These are phyloP conservation scores for Mycteria americana DNA, from an alignment of 2,797 vertebrate genomes.

Conservation along the genomic window DNA sequence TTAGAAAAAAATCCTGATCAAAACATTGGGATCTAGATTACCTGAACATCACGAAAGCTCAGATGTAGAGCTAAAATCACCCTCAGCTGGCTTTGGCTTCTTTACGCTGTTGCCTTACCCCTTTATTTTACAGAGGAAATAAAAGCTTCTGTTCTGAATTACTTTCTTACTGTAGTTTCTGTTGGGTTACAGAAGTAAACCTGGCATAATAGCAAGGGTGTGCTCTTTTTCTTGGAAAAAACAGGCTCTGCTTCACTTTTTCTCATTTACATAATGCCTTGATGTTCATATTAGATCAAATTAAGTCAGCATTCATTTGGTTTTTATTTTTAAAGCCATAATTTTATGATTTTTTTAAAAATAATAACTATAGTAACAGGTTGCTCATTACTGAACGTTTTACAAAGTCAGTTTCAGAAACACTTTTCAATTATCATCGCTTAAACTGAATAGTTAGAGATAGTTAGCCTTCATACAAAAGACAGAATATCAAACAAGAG, in stretches of 20 bases:
- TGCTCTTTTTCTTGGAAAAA: not conserved
- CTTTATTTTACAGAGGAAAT: not conserved
- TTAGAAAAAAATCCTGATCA: not conserved
- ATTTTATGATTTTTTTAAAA: not conserved
- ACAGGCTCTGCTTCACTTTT: not conserved
- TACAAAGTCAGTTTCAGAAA: not conserved
- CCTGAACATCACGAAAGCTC: not conserved
- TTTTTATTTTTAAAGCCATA: not conserved
- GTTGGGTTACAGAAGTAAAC: not conserved
- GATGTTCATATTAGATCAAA: not conserved
- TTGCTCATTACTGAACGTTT: not conserved
- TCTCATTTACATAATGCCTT: not conserved
- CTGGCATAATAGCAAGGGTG: not conserved
- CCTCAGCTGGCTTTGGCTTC: not conserved
- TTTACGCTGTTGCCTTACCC: not conserved
- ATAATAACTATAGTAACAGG: not conserved
- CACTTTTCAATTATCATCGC: not conserved
- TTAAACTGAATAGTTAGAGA: not conserved
- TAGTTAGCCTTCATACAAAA: not conserved
- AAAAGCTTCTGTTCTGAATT: not conserved
- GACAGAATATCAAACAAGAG: not conserved
- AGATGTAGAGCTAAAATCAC: not conserved
- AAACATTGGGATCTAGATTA: not conserved
- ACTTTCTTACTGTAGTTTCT: not conserved
- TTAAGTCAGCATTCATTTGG: not conserved